These are phyloP conservation scores for Vanacampus margaritifer DNA, from an alignment of 2,113 vertebrate genomes.

Conservation along the genomic window DNA sequence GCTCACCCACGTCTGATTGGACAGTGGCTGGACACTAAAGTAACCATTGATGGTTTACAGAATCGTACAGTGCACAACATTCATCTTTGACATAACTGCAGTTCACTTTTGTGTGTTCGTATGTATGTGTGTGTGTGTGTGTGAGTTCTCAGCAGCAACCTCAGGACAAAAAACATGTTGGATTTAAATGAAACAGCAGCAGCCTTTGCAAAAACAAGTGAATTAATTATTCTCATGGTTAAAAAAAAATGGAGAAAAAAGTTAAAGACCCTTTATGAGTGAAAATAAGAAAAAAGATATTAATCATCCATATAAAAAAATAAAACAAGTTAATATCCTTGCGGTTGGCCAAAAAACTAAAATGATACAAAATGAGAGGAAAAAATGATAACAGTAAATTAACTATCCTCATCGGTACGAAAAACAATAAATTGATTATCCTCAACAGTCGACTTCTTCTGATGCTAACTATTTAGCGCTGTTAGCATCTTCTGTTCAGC, in stretches of 20 bases:
- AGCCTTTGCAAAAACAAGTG: neutral
- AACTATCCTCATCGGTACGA: neutral
- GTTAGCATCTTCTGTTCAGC: neutral
- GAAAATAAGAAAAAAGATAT: neutral
- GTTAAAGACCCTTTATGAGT: neutral
- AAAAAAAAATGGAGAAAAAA: neutral
- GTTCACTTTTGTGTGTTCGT: no score
- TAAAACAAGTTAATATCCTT: neutral
- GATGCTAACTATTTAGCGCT: neutral
- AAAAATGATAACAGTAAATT: neutral
- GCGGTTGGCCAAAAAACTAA: neutral
- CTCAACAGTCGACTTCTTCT: neutral
- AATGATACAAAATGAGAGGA: neutral
- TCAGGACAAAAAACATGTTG: conserved; percentile 20
- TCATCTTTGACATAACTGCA: neutral
- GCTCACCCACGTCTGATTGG: conserved; percentile 41
- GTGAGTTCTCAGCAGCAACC: conserved; percentile 15
- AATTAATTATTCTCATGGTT: neutral
- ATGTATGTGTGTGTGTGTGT: neutral
- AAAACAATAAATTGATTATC: neutral
- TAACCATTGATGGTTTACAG: conserved; percentile 31
- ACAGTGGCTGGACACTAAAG: conserved; percentile 66
- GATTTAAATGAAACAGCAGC: neutral
- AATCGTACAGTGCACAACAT: neutral
- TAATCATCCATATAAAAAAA: neutral